Percentiles rank a stretch among this genome's conserved stretches.
Evolutionary conservation across 1,140 invertebrate genomes (phyloP).

Genomic region (Olivierus martensii): DNA sequence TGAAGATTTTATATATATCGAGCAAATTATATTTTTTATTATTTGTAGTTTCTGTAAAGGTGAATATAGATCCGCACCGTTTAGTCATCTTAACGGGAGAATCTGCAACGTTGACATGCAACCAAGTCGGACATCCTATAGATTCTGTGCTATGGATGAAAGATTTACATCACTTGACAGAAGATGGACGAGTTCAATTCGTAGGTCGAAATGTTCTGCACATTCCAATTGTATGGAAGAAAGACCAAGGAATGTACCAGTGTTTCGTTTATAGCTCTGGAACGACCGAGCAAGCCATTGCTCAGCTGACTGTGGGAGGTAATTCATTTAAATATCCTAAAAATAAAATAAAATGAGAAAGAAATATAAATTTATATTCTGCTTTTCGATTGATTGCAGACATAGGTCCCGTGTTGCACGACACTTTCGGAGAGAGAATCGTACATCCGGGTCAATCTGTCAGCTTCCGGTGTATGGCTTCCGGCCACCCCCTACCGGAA

Average conservation of each 20-base stretch:
- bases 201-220: background rate
- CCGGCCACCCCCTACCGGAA: constrained; percentile 84
- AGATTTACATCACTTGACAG: constrained; percentile 51
- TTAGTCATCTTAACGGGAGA: constrained; percentile 71
- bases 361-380: too few relatives aligned
- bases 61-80: constrained; percentile 19
- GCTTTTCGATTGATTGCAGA: constrained; percentile 16
- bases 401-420: constrained; percentile 21
- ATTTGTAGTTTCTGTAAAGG: background rate
- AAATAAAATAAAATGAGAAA: too few relatives aligned
- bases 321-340: background rate
- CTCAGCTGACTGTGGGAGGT: background rate
- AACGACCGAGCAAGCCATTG: constrained; percentile 38
- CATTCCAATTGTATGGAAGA: constrained; percentile 31
- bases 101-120: constrained; percentile 64
- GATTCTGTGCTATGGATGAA: constrained; percentile 61
- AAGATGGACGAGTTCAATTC: constrained; percentile 19
- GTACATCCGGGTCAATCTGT: constrained; percentile 74
- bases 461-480: constrained; percentile 44
- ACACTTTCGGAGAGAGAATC: constrained; percentile 29
- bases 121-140: constrained; percentile 58
- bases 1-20: too few relatives aligned
- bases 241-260: constrained; percentile 70
- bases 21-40: background rate
- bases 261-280: constrained; percentile 81